A percentile compares a stretch with the other conserved stretches of the same genome.
These are phyloP conservation scores for Onychorhynchus coronatus DNA, from an alignment of 2,113 vertebrate genomes.

Conservation along the genomic window DNA sequence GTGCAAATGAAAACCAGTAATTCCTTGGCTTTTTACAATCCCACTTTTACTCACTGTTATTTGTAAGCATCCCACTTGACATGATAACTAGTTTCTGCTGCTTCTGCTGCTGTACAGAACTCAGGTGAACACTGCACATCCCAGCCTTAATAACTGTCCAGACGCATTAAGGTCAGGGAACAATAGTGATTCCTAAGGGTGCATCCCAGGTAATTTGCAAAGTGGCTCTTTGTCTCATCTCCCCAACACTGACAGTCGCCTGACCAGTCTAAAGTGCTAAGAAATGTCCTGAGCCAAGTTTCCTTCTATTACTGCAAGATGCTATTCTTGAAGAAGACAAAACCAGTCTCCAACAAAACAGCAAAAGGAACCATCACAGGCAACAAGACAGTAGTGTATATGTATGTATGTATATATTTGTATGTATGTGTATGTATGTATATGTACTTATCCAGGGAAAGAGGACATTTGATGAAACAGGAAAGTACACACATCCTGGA, in stretches of 20 bases:
- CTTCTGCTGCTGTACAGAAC: neutral
- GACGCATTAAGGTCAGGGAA: neutral
- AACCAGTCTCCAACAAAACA: neutral
- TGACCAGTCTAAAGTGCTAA: neutral
- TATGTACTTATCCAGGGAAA: neutral
- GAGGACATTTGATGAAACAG: neutral
- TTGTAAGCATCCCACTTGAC: neutral
- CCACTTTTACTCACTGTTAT: neutral
- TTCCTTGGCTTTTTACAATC: neutral
- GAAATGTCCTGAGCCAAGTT: neutral
- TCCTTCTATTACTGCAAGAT: neutral
- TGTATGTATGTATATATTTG: neutral
- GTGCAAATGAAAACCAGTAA: neutral
- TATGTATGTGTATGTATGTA: neutral
- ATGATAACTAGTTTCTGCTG: neutral
- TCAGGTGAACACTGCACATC: accelerated
- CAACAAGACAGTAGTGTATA: neutral
- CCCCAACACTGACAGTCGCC: neutral
- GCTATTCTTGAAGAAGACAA: neutral
- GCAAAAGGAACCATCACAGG: neutral
- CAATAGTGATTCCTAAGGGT: neutral
- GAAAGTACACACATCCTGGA: neutral
- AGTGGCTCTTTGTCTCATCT: neutral
- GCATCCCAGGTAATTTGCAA: neutral
- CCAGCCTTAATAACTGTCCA: neutral